Percentiles rank a stretch among this genome's conserved stretches.
Evolutionary conservation across 2,888 invertebrate genomes (phyloP).

Genomic region (Harpalus rubripes): DNA sequence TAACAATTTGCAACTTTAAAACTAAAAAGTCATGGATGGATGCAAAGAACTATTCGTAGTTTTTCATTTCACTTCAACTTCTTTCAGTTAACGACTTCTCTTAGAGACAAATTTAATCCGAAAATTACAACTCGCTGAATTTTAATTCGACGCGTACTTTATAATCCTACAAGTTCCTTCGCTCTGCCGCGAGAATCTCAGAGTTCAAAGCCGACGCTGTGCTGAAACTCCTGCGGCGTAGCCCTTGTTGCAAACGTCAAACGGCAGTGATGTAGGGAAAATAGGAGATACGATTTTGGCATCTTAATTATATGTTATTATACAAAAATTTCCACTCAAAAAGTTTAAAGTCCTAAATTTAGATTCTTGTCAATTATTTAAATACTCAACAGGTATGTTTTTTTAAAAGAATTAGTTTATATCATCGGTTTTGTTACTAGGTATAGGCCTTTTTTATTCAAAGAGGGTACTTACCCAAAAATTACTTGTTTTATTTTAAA

Average conservation of each 20-base stretch:
- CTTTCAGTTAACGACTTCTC: slow-evolving; percentile 37
- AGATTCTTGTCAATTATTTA: background rate
- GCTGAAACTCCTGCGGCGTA: background rate
- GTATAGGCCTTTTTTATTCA: no score
- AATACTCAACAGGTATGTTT: no score
- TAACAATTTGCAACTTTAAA: no score
- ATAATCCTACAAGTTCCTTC: slow-evolving; percentile 28
- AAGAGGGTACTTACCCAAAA: no score
- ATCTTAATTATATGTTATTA: background rate
- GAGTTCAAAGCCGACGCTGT: background rate
- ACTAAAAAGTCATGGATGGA: no score
- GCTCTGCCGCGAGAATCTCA: background rate
- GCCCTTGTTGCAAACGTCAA: background rate
- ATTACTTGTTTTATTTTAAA: no score
- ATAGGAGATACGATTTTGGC: background rate
- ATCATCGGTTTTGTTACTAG: no score
- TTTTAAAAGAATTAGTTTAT: no score
- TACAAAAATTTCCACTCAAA: background rate
- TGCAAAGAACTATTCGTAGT: no score
- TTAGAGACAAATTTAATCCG: slow-evolving; percentile 64
- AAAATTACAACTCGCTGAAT: slow-evolving; percentile 62
- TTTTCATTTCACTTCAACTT: slow-evolving; percentile 2
- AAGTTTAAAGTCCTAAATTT: background rate
- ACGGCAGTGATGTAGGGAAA: background rate
- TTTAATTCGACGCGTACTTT: slow-evolving; percentile 60